phyloP scores from a whole-genome alignment of 2,797 vertebrate species.

The Toxotes lorentzi region DNA sequence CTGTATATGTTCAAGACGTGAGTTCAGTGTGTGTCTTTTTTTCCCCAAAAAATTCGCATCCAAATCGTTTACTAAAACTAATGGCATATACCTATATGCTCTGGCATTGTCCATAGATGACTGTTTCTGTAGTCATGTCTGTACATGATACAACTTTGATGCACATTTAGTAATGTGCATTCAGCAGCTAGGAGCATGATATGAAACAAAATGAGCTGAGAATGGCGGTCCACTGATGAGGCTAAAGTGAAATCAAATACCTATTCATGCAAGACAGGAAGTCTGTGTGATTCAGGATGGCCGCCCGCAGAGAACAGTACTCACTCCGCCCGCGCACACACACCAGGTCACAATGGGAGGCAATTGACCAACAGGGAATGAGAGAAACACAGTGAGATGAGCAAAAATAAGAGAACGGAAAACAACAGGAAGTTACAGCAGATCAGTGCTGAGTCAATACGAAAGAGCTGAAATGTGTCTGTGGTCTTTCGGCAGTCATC shows the following conservation, averaged over 20 bases:
- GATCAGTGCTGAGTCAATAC: constrained; percentile 66
- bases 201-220: constrained; percentile 59
- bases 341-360: constrained; percentile 83
- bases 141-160: constrained; percentile 42
- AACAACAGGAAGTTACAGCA: constrained; percentile 70
- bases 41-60: not conserved
- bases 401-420: constrained; percentile 79
- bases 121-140: constrained; percentile 36
- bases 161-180: constrained; percentile 74
- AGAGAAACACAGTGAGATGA: constrained; percentile 87
- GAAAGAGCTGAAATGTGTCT: constrained; percentile 64
- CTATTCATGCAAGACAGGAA: constrained; percentile 92
- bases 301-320: constrained; percentile 83
- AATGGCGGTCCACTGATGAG: constrained; percentile 63
- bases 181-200: constrained; percentile 42
- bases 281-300: constrained; percentile 83
- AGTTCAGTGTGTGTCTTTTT: not conserved
- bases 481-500: constrained; percentile 39
- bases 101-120: constrained; percentile 70
- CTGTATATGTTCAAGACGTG: not conserved
- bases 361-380: constrained; percentile 83
- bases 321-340: constrained; percentile 88
- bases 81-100: constrained; percentile 12
- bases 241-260: constrained; percentile 86
- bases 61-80: constrained; percentile 1